These are phyloP conservation scores for Timandra comae DNA, from an alignment of 2,888 invertebrate species.

Conservation along the genomic window DNA sequence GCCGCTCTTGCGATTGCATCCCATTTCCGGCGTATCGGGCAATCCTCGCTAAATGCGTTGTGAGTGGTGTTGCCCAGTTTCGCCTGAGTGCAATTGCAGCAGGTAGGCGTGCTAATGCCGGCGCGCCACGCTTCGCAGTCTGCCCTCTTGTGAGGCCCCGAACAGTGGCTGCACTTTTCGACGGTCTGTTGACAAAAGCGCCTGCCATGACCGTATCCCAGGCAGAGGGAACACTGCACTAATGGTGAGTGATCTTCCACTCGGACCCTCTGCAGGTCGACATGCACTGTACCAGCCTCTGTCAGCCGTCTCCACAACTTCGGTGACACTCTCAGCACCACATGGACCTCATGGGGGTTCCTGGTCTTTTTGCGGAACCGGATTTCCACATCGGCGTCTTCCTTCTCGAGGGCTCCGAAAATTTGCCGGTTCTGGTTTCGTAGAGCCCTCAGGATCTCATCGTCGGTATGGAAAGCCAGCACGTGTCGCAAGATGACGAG, in stretches of 20 bases:
- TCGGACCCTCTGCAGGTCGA: slow-evolving; percentile 2
- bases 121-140: slow-evolving; percentile 4
- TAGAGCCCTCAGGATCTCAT: slow-evolving; percentile 1
- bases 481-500: neutral
- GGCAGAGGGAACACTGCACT: too few relatives aligned
- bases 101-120: neutral
- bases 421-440: neutral
- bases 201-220: neutral
- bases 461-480: slow-evolving; percentile 1
- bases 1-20: too few relatives aligned
- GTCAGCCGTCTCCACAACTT: too few relatives aligned
- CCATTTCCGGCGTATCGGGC: too few relatives aligned
- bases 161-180: slow-evolving; percentile 8
- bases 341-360: too few relatives aligned
- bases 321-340: too few relatives aligned
- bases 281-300: neutral
- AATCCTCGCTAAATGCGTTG: too few relatives aligned
- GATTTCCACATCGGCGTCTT: neutral
- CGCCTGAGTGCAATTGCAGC: neutral
- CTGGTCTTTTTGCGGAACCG: too few relatives aligned
- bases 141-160: slow-evolving; percentile 5
- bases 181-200: neutral
- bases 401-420: neutral
- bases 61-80: too few relatives aligned
- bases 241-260: neutral